Evolutionary conservation across 2,113 vertebrate genomes (phyloP), one percentile per base, ranked within the genome.

Genomic region (Epinephelus lanceolatus): DNA sequence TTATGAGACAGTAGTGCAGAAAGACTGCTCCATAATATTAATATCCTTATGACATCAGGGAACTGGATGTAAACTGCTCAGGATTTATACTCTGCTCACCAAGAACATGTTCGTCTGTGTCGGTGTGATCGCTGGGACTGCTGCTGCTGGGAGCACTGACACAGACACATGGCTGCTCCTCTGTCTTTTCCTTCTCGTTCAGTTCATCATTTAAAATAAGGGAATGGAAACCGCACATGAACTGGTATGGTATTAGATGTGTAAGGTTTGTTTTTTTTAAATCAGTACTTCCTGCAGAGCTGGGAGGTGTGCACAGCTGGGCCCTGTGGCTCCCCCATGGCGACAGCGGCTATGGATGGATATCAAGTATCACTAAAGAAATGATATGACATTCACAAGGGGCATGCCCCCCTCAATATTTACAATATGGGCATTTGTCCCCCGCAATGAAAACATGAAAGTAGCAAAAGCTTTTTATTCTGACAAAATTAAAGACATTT

Each of bases 251-350:
- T 45, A 12, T 45, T 10, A 12, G 42, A 45, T 45, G 11, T 45
- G 5, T 12, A 25, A 53, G 33, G 18, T 63, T 6, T 21, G 27
- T 74, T 37, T 30, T 49, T 19, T 47, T 14, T 8, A 6, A 56
- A 4, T 33, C 45, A 70, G 14, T 56, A 25, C 61, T 42, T 81
- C 52, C 52, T 14, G 66, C 14, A 63, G 52, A 78, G 73, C 63
- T 63, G 56, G 59, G 59, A 23, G 13, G 27, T 56, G 67, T 25
- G 47, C 66, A 55, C 71, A 80, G 60, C 59, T 67, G 61, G 74
- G 45, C 67, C 71, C 73, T 4, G 52, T 81, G 63, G 25, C 57
- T 6, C 30, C 67, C 84, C 55, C 33, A 3, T 47, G 59, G 76
- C 45, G 37, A 61, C 66, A 6, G 17, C n/a, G 17, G 6, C 23